Base-by-base conservation (phyloP, 2,113 vertebrate genomes). In the Tyrannus savana region DNA sequence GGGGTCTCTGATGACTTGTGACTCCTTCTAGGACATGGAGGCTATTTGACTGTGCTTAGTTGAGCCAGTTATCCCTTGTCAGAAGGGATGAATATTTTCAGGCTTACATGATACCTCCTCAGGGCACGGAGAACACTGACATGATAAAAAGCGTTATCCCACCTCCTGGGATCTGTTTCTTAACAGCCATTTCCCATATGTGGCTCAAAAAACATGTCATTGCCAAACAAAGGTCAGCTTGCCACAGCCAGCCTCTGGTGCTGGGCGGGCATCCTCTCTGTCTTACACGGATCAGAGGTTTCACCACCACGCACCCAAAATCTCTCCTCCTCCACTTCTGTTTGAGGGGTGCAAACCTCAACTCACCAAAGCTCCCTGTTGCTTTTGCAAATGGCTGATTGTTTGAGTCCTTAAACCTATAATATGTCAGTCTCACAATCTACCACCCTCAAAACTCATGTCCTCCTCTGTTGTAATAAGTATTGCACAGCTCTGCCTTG, bases 311-410 rank as follows among this genome's bases (percentile, higher is more conserved):
- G 24, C 24, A 30, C 8, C 3, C n/a, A 10, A 85, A 85, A 41
- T 2, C 12, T 3, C 5, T 35, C 3, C 19, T 74, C 23, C 12
- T 41, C 10, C 24, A 5, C 8, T 49, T 42, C 0, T 0, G 12
- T 55, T 3, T 50, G 24, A 19, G 13, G 31, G 8, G 25, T 42
- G 24, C 35, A 49, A 67, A 67, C 13, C 12, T 39, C 59, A 55
- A 18, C 28, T 55, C 68, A 73, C 39, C 10, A 22, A 46, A 63
- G 9, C 37, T 18, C 14, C 25, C 58, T 84, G 7, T 9, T 39
- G 17, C 18, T 53, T 73, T 55, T 55, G 10, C 46, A 64, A 55
- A 23, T 3, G 33, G 33, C 22, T 18, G 17, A 55, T 46, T 55
- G 22, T 7, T 18, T 39, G 47, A 52, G 14, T 39, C 2, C 1